Evolutionary conservation across 2,888 invertebrate genomes (phyloP).

Genomic region (Apeira syringaria): DNA sequence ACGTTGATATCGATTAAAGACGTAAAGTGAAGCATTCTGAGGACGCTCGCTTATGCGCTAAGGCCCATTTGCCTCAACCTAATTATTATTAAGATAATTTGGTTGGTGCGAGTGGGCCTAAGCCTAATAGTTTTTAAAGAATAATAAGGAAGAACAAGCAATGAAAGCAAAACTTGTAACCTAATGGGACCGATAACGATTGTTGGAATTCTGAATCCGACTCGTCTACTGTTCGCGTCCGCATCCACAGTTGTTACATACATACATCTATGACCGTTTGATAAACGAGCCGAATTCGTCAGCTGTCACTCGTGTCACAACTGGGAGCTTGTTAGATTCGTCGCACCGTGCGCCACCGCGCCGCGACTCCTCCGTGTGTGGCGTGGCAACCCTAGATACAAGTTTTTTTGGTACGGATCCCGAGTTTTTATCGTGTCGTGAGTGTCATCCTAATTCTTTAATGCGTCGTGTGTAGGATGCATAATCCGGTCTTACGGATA

Average conservation of each 20-base stretch:
- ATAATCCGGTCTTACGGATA: slow-evolving; percentile 32
- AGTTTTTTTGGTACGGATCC: slow-evolving; percentile 66
- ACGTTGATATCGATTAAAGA: too few relatives aligned
- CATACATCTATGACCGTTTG: slow-evolving; percentile 68
- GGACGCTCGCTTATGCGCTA: too few relatives aligned
- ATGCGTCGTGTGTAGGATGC: slow-evolving; percentile 44
- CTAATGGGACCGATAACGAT: slow-evolving; percentile 27
- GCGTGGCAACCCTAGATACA: slow-evolving; percentile 67
- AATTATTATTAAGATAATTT: too few relatives aligned
- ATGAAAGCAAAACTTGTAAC: slow-evolving; percentile 14
- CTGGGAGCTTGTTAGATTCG: slow-evolving; percentile 76
- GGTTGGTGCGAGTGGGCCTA: too few relatives aligned
- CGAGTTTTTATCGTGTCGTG: slow-evolving; percentile 59
- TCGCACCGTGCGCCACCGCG: too few relatives aligned
- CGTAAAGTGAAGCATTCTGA: too few relatives aligned
- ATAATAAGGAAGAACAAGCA: too few relatives aligned
- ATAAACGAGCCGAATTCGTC: slow-evolving; percentile 80
- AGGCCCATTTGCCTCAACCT: too few relatives aligned
- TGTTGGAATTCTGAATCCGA: slow-evolving; percentile 30
- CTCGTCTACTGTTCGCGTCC: slow-evolving; percentile 24
- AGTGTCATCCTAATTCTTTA: slow-evolving; percentile 59
- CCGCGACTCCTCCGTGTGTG: slow-evolving; percentile 63
- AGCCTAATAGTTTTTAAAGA: too few relatives aligned
- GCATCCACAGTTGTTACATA: slow-evolving; percentile 45
- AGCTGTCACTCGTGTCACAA: slow-evolving; percentile 79